phyloP scores from a whole-genome alignment of 2,113 vertebrate genomes.

The Butastur rufipennis region DNA sequence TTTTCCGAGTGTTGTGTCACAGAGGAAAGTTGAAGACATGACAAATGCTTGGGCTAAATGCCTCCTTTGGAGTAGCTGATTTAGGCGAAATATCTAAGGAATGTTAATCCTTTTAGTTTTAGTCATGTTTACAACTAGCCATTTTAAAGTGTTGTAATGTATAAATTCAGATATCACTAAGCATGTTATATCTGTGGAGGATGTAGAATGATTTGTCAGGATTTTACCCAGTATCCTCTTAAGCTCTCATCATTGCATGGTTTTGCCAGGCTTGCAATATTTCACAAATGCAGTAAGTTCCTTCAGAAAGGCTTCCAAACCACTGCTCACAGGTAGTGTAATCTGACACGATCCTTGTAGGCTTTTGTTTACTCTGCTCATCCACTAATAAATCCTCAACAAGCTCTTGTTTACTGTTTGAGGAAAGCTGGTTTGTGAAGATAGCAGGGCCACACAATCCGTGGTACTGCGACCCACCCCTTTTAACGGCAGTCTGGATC shows the following conservation, averaged over 20 bases:
- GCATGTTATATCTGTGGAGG: neutral
- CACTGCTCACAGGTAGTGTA: neutral
- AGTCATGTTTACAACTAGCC: slow-evolving; percentile 18
- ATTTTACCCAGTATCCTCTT: neutral
- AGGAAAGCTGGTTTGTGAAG: slow-evolving; percentile 34
- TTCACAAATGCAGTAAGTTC: neutral
- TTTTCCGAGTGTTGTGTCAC: neutral
- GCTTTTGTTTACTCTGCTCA: slow-evolving; percentile 43
- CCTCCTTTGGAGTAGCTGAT: slow-evolving; percentile 1
- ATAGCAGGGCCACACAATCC: neutral
- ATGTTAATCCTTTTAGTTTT: slow-evolving; percentile 60
- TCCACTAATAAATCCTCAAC: slow-evolving; percentile 42
- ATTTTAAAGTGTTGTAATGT: slow-evolving; percentile 3
- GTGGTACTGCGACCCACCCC: neutral
- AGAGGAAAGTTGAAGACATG: neutral
- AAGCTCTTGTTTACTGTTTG: slow-evolving; percentile 49
- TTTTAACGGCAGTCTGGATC: neutral
- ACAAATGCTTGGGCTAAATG: neutral
- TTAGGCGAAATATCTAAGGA: slow-evolving; percentile 43
- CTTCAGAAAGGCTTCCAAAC: neutral
- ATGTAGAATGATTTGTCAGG: neutral
- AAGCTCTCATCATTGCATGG: neutral
- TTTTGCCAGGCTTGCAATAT: neutral
- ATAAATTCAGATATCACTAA: slow-evolving; percentile 16
- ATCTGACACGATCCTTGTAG: neutral